Evolutionary conservation across 2,797 vertebrate species (phyloP), one percentile per base, ranked within the genome.

Genomic region (Ficedula albicollis): DNA sequence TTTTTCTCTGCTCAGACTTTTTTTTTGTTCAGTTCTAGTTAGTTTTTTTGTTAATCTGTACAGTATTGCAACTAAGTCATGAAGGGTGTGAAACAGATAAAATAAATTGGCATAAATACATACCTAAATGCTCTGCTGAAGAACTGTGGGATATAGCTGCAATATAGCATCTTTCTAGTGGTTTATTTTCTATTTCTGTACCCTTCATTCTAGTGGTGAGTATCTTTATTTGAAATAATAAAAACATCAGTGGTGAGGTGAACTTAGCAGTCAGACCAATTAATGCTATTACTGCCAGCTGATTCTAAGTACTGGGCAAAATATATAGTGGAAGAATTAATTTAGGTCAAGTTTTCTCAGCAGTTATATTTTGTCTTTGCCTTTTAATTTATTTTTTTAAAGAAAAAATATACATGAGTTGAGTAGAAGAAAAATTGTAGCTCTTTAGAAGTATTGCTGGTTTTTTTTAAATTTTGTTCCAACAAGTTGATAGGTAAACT

Each of bases 341-440:
- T 84, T 66, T 77, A 70, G 11, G 21, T 77, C 30, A 58, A 2
- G 3, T 84, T 84, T 87, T 82, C 49, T 78, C 22, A 23, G 29
- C 15, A 39, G 6, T 49, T 64, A 12, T 3, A 15, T 23, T 89
- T 82, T 63, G 15, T 69, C 49, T 82, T 91, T 87, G 52, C 8
- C 5, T 70, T 87, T 55, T 29, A 11, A 19, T 87, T 68, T 30
- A 5, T 18, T 43, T 48, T 89, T 89, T 72, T 34, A 29, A 43
- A 30, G 13, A 52, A 60, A 72, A 72, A 52, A 21, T 0, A 0
- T 10, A 10, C 3, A 10, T 5, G 0, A 39, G 58, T 59, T 84
- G 21, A 78, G 29, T 34, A 49, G 54, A 52, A 89, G n/a, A 51
- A 68, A 66, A 87, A 38, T 30, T 4, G 3, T 51, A 32, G 3